Percentiles rank a stretch among this genome's conserved stretches.
These are phyloP conservation scores for Calyptommatus sinebrachiatus DNA, from an alignment of 2,113 vertebrate species.

Conservation along the genomic window DNA sequence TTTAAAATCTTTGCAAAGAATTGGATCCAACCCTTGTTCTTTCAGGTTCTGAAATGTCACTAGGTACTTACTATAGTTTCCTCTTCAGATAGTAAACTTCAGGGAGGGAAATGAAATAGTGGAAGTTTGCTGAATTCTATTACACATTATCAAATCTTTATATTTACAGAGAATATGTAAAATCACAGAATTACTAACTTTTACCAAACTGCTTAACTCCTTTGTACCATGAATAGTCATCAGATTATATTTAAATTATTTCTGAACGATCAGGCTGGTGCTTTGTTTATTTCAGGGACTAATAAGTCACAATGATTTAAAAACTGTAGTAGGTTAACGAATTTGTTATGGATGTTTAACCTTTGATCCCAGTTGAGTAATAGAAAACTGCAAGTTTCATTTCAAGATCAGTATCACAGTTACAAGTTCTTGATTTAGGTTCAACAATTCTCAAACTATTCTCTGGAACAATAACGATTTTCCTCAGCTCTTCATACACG, in stretches of 20 bases:
- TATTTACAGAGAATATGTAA: background rate
- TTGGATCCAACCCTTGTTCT: too few species aligned
- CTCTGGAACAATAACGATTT: constrained; percentile 24
- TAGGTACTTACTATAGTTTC: background rate
- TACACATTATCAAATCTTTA: background rate
- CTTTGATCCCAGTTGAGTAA: constrained; percentile 16
- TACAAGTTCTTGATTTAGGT: constrained; percentile 10
- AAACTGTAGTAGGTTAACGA: constrained; percentile 12
- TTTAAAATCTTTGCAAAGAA: background rate
- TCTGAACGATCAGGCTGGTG: background rate
- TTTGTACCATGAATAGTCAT: background rate
- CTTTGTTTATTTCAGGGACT: constrained; percentile 15
- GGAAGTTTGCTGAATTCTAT: background rate
- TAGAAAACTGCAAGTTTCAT: constrained; percentile 35
- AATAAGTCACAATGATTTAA: constrained; percentile 15
- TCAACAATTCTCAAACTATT: constrained; percentile 26
- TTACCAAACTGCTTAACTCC: background rate
- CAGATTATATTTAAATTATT: background rate
- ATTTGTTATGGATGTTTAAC: constrained; percentile 1
- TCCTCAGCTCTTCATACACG: constrained; percentile 42
- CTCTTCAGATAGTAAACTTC: background rate
- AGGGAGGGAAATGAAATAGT: background rate
- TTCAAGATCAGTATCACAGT: constrained; percentile 38
- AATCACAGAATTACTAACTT: background rate
- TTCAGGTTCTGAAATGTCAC: background rate